Base-by-base conservation (phyloP, 2,888 invertebrate species). In the Ectropis crepuscularia region DNA sequence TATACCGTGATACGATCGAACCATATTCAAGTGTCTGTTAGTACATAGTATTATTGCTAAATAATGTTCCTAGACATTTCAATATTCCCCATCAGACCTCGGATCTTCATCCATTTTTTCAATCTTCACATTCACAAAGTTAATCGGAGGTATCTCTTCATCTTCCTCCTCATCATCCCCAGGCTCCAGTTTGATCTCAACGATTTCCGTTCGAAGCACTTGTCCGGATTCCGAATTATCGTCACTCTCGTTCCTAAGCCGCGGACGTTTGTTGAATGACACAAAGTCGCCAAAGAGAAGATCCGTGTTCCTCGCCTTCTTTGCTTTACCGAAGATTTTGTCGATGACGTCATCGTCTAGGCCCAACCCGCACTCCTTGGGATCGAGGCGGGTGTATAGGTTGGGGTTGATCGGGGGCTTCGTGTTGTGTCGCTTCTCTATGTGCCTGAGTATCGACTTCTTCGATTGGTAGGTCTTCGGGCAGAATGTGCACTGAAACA, bases 401-500 rank as follows among this genome's bases (percentile, higher is more conserved):
- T 83, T 83, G 4, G 84, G 66, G 46, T 81, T 80, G 0, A 84
- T 70, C 0, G 73, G 69, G 0, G 78, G 79, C 46, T 84, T 85
- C 16, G 90, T 65, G 6, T 78, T 78, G 73, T 94, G 94, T 0
- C 93, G 86, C 48, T 86, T 85, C 0, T 88, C 83, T n/a, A 94
- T 74, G 72, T 94, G 94, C 38, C 86, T 87, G 4, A 91, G 71
- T 58, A 94, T 86, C 0, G 93, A 88, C 43, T 90, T 85, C 63
- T 89, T 89, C 6, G 88, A 87, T 12, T 92, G 87, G 69, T 89
- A 93, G 0, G 88, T 82, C 74, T 93, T 94, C 4, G 89, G 83
- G 70, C 94, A 94, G 58, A 88, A 78, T 70, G 90, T 89, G 77
- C 94, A 94, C 93, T 94, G 86, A 38, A 88, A 86, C 63, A 51